Evolutionary conservation across 2,797 vertebrate genomes (phyloP).

Genomic region (Catharus ustulatus): DNA sequence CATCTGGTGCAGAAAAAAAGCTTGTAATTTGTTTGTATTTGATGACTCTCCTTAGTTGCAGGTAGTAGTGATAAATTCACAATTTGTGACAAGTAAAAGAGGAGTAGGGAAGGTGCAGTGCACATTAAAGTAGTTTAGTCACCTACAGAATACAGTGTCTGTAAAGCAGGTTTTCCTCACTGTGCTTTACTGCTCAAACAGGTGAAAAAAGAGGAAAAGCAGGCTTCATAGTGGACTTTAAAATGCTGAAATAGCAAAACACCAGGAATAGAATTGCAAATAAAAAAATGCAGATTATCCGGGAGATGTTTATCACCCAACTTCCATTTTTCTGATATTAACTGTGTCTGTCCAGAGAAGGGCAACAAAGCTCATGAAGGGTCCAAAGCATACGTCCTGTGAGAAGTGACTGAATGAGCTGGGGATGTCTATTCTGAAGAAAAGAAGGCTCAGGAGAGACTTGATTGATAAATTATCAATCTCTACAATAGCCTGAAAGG

Average conservation of each 20-base stretch:
- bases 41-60: slow-evolving; percentile 32
- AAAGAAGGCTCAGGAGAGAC: neutral
- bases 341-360: neutral
- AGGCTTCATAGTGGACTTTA: neutral
- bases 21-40: slow-evolving; percentile 36
- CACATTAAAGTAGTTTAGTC: slow-evolving; percentile 7
- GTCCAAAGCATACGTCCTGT: accelerated
- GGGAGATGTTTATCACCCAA: neutral
- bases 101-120: neutral
- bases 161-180: neutral
- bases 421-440: neutral
- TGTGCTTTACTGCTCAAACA: neutral
- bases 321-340: neutral
- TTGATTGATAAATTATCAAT: neutral
- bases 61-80: slow-evolving; percentile 40
- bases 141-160: neutral
- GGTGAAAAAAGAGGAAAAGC: neutral
- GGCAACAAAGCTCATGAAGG: neutral
- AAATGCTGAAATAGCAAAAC: neutral
- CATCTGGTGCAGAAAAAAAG: slow-evolving; percentile 31
- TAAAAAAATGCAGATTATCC: neutral
- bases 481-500: neutral
- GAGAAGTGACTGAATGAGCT: neutral
- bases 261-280: neutral
- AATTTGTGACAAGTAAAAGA: slow-evolving; percentile 35